Conservation (phyloP, 2,888 invertebrate genomes). For the Caenorhabditis macrosperma region DNA sequence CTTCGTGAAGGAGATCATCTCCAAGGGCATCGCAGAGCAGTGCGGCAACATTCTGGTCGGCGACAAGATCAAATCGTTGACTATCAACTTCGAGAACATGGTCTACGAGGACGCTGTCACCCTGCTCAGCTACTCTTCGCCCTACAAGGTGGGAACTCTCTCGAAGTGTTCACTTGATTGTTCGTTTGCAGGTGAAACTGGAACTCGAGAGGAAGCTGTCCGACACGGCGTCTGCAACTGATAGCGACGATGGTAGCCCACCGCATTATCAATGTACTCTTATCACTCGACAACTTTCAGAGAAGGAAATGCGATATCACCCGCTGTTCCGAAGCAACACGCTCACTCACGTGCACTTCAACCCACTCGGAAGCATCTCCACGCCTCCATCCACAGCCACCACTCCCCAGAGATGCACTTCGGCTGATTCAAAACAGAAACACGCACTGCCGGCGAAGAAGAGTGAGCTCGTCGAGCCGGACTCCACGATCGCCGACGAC, state of each 20-base stretch:
- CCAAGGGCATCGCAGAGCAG: constrained; percentile 91
- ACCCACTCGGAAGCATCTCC: constrained; percentile 51
- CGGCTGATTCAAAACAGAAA: constrained; percentile 63
- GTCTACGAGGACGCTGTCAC: constrained; percentile 92
- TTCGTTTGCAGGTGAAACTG: constrained; percentile 61
- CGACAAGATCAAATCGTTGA: constrained; percentile 90
- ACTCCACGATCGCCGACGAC: constrained; percentile 52
- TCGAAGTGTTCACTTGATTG: constrained; percentile 5
- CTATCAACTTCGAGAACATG: constrained; percentile 90
- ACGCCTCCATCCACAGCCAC: constrained; percentile 28
- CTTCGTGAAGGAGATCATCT: constrained; percentile 89
- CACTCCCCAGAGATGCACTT: constrained; percentile 53
- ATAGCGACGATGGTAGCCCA: constrained; percentile 54
- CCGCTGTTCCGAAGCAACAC: constrained; percentile 73
- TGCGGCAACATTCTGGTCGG: constrained; percentile 89
- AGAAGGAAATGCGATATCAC: constrained; percentile 65
- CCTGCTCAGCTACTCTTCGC: constrained; percentile 91
- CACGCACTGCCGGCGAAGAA: constrained; percentile 53
- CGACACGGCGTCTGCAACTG: constrained; percentile 40
- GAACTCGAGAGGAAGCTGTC: constrained; percentile 67
- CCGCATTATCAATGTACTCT: too few relatives aligned
- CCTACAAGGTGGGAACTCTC: constrained; percentile 93
- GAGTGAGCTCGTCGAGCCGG: constrained; percentile 34
- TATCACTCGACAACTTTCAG: constrained; percentile 11
- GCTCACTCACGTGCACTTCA: constrained; percentile 70